Conservation (phyloP, 2,797 vertebrate genomes). For the Rhinella marina region DNA sequence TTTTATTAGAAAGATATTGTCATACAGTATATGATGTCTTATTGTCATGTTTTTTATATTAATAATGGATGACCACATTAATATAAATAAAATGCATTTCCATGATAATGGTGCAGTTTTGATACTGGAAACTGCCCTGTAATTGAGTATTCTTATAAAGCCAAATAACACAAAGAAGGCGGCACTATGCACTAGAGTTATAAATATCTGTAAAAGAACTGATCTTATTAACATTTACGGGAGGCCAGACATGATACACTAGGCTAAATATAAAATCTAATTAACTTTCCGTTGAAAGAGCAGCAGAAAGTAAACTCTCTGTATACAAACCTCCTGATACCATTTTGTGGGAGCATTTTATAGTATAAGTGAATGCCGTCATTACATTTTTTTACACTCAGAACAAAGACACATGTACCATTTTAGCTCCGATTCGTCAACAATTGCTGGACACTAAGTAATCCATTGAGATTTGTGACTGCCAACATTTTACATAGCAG, state of each 20-base stretch:
- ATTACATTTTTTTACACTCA: background rate
- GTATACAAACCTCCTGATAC: background rate
- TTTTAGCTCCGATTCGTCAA: background rate
- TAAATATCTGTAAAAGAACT: background rate
- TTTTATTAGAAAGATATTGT: too few species aligned
- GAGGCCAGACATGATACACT: background rate
- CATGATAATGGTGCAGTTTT: too few species aligned
- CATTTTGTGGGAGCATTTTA: background rate
- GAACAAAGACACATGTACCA: background rate
- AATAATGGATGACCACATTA: too few species aligned
- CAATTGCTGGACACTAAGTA: background rate
- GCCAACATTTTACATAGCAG: background rate
- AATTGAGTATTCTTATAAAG: background rate
- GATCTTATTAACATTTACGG: conserved; percentile 34
- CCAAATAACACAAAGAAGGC: background rate
- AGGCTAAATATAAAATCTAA: background rate
- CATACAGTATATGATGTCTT: too few species aligned
- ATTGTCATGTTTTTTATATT: too few species aligned
- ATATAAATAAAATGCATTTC: too few species aligned
- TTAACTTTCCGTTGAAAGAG: background rate
- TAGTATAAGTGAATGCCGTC: background rate
- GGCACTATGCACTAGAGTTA: background rate
- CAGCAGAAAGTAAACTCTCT: background rate
- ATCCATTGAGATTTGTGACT: background rate
- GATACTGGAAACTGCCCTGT: too few species aligned